A percentile compares a stretch with the other conserved stretches of the same genome.
phyloP scores from a whole-genome alignment of 1,140 invertebrate species.

The Tetramorium parvispinum region DNA sequence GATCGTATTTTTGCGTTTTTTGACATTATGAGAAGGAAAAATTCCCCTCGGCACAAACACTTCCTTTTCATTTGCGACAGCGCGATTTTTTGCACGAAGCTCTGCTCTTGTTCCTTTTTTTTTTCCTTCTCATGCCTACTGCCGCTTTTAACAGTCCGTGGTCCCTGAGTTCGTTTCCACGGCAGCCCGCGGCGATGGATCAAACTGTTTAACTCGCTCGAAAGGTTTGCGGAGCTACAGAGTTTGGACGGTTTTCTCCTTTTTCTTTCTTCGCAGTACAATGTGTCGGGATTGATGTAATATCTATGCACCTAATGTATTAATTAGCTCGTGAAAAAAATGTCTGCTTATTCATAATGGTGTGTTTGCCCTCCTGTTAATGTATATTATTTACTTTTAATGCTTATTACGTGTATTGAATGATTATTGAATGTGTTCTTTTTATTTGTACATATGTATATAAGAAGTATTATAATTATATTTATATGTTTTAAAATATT shows the following conservation, averaged over 20 bases:
- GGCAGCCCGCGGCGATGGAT: constrained; percentile 71
- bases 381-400: not conserved
- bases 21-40: not conserved
- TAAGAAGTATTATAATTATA: not conserved
- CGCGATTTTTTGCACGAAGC: not conserved
- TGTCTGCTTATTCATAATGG: constrained; percentile 17
- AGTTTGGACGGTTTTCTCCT: constrained; percentile 30
- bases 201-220: constrained; percentile 72
- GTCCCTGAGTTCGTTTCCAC: constrained; percentile 65
- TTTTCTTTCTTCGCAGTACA: constrained; percentile 1
- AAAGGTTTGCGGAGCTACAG: constrained; percentile 21
- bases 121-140: not conserved
- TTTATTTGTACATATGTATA: not conserved
- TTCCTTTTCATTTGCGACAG: constrained; percentile 9
- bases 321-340: constrained; percentile 16
- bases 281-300: constrained; percentile 21
- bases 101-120: too few species aligned
- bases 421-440: not conserved
- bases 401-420: not conserved
- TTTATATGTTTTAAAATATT: too few species aligned
- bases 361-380: not conserved
- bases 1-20: not conserved
- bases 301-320: not conserved
- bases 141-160: constrained; percentile 10
- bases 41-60: not conserved